phyloP scores from a whole-genome alignment of 2,888 invertebrate species.

The Eueremaeus valkanovi region DNA sequence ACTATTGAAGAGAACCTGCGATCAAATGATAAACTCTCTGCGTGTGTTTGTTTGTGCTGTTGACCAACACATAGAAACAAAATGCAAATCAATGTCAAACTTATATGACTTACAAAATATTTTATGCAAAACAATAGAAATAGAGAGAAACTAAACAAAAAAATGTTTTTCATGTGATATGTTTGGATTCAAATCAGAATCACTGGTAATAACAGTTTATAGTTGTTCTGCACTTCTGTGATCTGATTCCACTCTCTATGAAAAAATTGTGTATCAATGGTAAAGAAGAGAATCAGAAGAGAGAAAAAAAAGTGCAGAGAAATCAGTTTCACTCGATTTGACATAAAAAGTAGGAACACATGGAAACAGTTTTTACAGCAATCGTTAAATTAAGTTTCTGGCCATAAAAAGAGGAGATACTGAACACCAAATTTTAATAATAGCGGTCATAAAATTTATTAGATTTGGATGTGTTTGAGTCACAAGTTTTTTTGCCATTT shows the following conservation, averaged over 20 bases:
- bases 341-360: neutral
- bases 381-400: conserved; percentile 17
- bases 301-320: neutral
- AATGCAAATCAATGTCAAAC: neutral
- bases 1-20: conserved; percentile 5
- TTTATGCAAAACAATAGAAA: conserved; percentile 15
- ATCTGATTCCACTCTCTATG: neutral
- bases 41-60: neutral
- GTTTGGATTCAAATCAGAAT: neutral
- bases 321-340: conserved; percentile 21
- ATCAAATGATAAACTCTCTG: neutral
- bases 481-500: neutral
- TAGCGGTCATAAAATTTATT: conserved; percentile 27
- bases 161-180: neutral
- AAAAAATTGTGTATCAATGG: neutral
- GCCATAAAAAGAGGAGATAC: neutral
- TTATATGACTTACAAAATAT: neutral
- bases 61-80: neutral
- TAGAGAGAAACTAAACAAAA: neutral
- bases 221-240: neutral
- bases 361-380: neutral
- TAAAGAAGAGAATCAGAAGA: neutral
- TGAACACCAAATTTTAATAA: conserved; percentile 27
- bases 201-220: neutral
- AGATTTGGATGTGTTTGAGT: neutral